phyloP scores from a whole-genome alignment of 2,888 invertebrate species.

The Drosophila picticornis region DNA sequence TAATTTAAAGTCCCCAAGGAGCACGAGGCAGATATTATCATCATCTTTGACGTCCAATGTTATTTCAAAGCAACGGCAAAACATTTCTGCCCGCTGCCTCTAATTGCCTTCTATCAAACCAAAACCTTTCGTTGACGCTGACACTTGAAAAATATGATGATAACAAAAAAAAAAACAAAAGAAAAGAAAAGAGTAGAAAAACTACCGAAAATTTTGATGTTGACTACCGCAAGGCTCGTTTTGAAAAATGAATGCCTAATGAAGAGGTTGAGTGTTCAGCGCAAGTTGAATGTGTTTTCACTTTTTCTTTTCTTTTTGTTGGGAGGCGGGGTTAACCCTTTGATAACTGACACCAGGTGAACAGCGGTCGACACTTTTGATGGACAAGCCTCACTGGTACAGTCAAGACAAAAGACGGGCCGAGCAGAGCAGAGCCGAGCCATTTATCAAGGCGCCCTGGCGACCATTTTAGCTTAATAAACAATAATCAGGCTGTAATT shows the following conservation, averaged over 20 bases:
- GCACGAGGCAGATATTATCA: slow-evolving; percentile 12
- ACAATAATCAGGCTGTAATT: slow-evolving; percentile 78
- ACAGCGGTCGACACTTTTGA: slow-evolving; percentile 43
- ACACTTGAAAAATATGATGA: slow-evolving; percentile 69
- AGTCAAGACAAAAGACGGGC: slow-evolving; percentile 48
- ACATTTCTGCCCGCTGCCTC: slow-evolving; percentile 28
- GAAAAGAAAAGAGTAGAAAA: slow-evolving; percentile 22
- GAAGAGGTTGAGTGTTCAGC: slow-evolving; percentile 15
- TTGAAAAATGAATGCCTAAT: slow-evolving; percentile 55
- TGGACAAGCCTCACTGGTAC: slow-evolving; percentile 50
- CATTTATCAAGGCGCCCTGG: slow-evolving; percentile 63
- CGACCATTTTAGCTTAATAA: slow-evolving; percentile 73
- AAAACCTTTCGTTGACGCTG: slow-evolving; percentile 62
- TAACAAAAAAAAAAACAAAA: slow-evolving; percentile 5
- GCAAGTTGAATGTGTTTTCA: slow-evolving; percentile 12
- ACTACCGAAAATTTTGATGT: slow-evolving; percentile 35
- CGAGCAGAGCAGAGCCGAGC: slow-evolving; percentile 18
- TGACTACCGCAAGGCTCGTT: slow-evolving; percentile 44
- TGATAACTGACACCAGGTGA: slow-evolving; percentile 62
- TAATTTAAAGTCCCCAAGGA: slow-evolving; percentile 64
- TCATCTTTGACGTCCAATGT: slow-evolving; percentile 22
- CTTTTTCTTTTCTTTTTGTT: not conserved
- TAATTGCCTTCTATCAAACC: slow-evolving; percentile 58
- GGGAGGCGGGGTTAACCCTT: slow-evolving; percentile 36
- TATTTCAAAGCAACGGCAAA: slow-evolving; percentile 20